phyloP scores from a whole-genome alignment of 2,113 vertebrate genomes.

The Noctilio leporinus region DNA sequence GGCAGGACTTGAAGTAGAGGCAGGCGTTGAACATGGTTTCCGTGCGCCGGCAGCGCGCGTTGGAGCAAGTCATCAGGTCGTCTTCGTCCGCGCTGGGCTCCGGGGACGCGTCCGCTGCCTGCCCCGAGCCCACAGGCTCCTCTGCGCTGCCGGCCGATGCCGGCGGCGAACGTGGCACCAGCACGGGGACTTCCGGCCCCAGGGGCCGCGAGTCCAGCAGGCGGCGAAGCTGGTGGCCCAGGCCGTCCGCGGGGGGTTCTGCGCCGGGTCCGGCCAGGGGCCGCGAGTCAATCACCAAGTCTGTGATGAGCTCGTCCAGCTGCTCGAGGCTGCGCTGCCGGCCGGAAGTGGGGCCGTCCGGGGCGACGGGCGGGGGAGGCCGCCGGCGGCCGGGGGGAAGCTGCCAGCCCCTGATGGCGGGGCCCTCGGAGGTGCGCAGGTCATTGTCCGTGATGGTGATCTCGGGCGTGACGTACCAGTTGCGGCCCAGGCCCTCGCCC shows the following conservation, averaged over 20 bases:
- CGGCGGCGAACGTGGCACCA: constrained; percentile 82
- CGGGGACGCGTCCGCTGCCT: constrained; percentile 83
- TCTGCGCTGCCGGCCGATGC: constrained; percentile 73
- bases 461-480: constrained; percentile 95
- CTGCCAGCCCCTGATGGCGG: constrained; percentile 82
- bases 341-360: constrained; percentile 77
- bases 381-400: constrained; percentile 70
- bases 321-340: constrained; percentile 95
- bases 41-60: constrained; percentile 88
- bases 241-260: constrained; percentile 70
- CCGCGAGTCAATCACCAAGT: constrained; percentile 94
- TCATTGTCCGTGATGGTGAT: constrained; percentile 99
- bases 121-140: constrained; percentile 13
- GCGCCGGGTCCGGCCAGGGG: constrained; percentile 78
- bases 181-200: constrained; percentile 63
- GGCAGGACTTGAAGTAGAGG: constrained; percentile 97
- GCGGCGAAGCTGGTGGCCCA: constrained; percentile 87
- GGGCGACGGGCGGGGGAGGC: constrained; percentile 64
- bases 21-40: constrained; percentile 96
- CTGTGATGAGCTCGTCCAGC: constrained; percentile 92
- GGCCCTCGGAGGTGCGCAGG: constrained; percentile 80
- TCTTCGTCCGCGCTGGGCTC: constrained; percentile 93
- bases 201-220: constrained; percentile 79
- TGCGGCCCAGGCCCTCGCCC: constrained; percentile 79
- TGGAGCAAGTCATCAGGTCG: constrained; percentile 94